Conservation (phyloP, 2,888 invertebrate species). For the Tanytarsus gracilentus region DNA sequence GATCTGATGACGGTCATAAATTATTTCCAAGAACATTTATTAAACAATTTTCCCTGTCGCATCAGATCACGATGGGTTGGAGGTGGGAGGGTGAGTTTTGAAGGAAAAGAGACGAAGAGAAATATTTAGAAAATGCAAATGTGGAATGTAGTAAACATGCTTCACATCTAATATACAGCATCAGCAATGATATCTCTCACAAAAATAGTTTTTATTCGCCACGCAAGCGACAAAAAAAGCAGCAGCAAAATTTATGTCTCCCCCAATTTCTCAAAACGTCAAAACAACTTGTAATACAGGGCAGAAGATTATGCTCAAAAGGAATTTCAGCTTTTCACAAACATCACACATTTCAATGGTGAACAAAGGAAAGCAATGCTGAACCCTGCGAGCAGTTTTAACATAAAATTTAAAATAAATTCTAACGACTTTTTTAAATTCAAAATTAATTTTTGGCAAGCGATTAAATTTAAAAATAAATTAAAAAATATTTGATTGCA, state of each 20-base stretch:
- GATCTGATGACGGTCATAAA: slow-evolving; percentile 21
- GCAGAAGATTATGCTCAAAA: no score
- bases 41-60: slow-evolving; percentile 17
- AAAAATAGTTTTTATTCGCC: slow-evolving; percentile 24
- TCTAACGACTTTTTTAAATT: no score
- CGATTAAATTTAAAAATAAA: no score
- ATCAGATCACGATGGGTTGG: neutral
- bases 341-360: slow-evolving; percentile 12
- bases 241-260: slow-evolving; percentile 27
- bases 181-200: slow-evolving; percentile 26
- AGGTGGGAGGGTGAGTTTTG: neutral
- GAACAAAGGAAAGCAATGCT: slow-evolving; percentile 1
- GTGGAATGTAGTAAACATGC: slow-evolving; percentile 28
- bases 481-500: no score
- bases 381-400: neutral
- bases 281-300: slow-evolving; percentile 28
- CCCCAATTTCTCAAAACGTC: slow-evolving; percentile 28
- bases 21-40: slow-evolving; percentile 21
- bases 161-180: slow-evolving; percentile 22
- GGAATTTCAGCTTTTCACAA: slow-evolving; percentile 10
- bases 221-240: slow-evolving; percentile 20
- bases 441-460: no score
- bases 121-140: slow-evolving; percentile 28
- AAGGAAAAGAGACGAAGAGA: neutral
- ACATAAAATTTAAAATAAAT: neutral